These are phyloP conservation scores for Coccyzus lansbergi DNA, from an alignment of 2,797 vertebrate genomes.

Conservation along the genomic window DNA sequence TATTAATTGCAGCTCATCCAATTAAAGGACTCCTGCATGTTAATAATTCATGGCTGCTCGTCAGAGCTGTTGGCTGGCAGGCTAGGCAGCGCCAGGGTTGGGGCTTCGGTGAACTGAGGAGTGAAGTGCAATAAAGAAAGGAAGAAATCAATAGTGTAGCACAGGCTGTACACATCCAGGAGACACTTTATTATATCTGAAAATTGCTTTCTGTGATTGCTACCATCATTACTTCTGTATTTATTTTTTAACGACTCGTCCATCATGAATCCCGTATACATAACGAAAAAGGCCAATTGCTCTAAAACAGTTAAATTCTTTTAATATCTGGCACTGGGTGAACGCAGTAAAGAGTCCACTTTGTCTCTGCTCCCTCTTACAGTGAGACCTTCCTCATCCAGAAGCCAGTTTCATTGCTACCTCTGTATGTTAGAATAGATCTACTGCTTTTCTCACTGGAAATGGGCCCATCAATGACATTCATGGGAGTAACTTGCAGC, in stretches of 20 bases:
- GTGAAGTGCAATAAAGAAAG: slow-evolving; percentile 64
- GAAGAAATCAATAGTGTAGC: slow-evolving; percentile 68
- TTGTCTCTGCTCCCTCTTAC: not conserved
- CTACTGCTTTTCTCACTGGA: slow-evolving; percentile 21
- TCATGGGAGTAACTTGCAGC: not conserved
- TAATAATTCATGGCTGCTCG: slow-evolving; percentile 61
- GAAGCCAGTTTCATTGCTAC: not conserved
- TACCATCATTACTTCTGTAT: slow-evolving; percentile 58
- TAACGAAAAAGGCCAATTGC: slow-evolving; percentile 27
- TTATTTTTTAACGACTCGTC: slow-evolving; percentile 51
- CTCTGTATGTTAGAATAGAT: not conserved
- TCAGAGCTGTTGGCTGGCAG: slow-evolving; percentile 40
- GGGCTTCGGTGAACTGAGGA: slow-evolving; percentile 19
- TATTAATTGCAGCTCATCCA: slow-evolving; percentile 69
- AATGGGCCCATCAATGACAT: not conserved
- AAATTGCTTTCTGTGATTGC: slow-evolving; percentile 64
- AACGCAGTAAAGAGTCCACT: slow-evolving; percentile 50
- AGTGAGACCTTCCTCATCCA: slow-evolving; percentile 3
- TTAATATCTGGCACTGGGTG: not conserved
- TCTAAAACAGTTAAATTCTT: slow-evolving; percentile 50
- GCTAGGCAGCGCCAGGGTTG: slow-evolving; percentile 11
- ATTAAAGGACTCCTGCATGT: slow-evolving; percentile 50
- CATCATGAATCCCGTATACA: slow-evolving; percentile 24
- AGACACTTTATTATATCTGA: slow-evolving; percentile 58
- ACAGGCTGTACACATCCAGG: slow-evolving; percentile 35